Conservation (phyloP, 2,888 invertebrate species). For the Brenthis hecate region DNA sequence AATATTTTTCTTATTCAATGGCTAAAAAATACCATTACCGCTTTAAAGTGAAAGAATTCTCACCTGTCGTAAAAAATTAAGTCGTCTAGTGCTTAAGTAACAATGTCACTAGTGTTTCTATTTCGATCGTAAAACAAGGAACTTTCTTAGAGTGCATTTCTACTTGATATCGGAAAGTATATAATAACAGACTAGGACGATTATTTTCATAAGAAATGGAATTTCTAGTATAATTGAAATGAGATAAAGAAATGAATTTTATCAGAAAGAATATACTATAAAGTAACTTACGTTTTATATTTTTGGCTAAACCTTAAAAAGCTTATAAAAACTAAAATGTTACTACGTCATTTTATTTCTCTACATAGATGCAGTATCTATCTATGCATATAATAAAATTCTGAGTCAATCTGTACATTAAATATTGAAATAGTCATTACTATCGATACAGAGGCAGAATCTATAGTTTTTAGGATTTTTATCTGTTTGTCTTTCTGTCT, state of each 20-base stretch:
- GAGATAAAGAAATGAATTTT: too few species aligned
- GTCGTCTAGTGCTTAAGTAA: constrained; percentile 25
- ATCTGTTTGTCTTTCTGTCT: too few species aligned
- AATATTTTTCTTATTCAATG: background rate
- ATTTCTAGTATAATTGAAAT: background rate
- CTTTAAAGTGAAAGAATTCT: constrained; percentile 1
- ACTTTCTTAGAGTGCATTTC: constrained; percentile 31
- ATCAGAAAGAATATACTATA: background rate
- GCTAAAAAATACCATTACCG: too few species aligned
- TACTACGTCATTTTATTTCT: too few species aligned
- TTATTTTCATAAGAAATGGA: constrained; percentile 23
- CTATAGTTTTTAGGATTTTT: too few species aligned
- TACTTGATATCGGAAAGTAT: constrained; percentile 27
- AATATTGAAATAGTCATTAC: too few species aligned
- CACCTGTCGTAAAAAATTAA: constrained; percentile 21
- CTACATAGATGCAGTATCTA: too few species aligned
- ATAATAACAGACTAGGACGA: constrained; percentile 19
- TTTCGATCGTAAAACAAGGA: constrained; percentile 25
- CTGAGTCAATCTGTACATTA: too few species aligned
- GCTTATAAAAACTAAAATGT: too few species aligned
- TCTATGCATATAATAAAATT: too few species aligned
- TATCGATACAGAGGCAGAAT: too few species aligned
- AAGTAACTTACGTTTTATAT: background rate
- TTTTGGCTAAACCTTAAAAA: too few species aligned
- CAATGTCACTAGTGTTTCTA: constrained; percentile 29